A percentile compares a stretch with the other conserved stretches of the same genome.
Conservation (phyloP, 2,888 invertebrate species). For the Microctonus hyperodae region DNA sequence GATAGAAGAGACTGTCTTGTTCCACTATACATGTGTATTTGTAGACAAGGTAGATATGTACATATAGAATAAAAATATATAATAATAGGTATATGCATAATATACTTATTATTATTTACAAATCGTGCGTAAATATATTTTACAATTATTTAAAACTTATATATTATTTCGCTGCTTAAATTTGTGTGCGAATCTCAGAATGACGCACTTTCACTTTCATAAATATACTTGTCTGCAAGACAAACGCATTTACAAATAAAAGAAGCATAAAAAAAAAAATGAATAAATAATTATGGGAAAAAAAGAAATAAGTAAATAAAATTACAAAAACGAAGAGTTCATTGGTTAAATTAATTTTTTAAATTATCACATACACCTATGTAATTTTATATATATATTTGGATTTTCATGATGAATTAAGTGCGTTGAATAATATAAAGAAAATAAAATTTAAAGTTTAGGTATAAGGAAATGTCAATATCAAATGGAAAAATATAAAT, state of each 20-base stretch:
- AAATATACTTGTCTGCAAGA: neutral
- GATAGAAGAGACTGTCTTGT: neutral
- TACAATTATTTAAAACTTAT: neutral
- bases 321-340: neutral
- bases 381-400: no score
- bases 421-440: no score
- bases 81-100: neutral
- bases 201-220: neutral
- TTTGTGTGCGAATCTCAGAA: neutral
- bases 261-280: neutral
- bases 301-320: neutral
- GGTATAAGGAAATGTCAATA: no score
- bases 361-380: no score
- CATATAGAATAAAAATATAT: no score
- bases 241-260: neutral
- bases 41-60: no score
- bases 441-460: no score
- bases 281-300: no score
- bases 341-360: no score
- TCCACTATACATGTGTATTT: neutral
- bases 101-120: neutral
- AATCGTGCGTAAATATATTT: neutral
- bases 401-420: no score
- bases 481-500: no score
- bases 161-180: neutral